Base-by-base conservation (phyloP, 2,888 invertebrate species). In the Hydriomena furcata region DNA sequence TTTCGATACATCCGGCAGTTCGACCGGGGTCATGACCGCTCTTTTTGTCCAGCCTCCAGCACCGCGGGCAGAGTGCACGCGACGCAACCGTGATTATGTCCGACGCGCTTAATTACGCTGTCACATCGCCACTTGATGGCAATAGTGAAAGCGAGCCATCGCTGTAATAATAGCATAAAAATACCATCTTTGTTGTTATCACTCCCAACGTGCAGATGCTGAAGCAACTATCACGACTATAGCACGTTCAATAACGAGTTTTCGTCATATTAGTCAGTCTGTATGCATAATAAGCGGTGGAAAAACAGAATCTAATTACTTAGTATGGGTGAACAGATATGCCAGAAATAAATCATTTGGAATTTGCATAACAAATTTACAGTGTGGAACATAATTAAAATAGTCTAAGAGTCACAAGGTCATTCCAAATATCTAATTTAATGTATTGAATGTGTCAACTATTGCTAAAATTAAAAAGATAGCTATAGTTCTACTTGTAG, bases 101-200 rank as follows among this genome's bases (percentile, higher is more conserved):
- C 80, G 81, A 80, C 81, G 77, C 81, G 84, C 83, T 86, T 89
- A 90, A 90, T 90, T 90, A 89, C 84, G 82, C 84, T 88, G 88
- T 89, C 89, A 85, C 76, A 84, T 82, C 82, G 84, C 81, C 86
- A 79, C 82, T 82, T 81, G 84, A 85, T 80, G 82, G 76, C 68
- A 74, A 79, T 81, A 86, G 89, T 88, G 89, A 90, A 90, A 90
- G 89, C 79, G 73, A 77, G 71, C 74, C 61, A 72, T 64, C 63
- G 66, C 70, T 46, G 65, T 82, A 82, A 84, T 84, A 75, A 83
- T 79, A 79, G 73, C 71, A 67, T 66, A 72, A 71, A 76, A 68
- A 50, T 57, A 60, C 52, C 51, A 51, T 43, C 49, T 61, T 60
- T 58, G 59, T 58, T 60, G 57, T 62, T 60, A 64, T 62, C 60